Base-by-base conservation (phyloP, 2,888 invertebrate species). In the Monoplex corrugatus region DNA sequence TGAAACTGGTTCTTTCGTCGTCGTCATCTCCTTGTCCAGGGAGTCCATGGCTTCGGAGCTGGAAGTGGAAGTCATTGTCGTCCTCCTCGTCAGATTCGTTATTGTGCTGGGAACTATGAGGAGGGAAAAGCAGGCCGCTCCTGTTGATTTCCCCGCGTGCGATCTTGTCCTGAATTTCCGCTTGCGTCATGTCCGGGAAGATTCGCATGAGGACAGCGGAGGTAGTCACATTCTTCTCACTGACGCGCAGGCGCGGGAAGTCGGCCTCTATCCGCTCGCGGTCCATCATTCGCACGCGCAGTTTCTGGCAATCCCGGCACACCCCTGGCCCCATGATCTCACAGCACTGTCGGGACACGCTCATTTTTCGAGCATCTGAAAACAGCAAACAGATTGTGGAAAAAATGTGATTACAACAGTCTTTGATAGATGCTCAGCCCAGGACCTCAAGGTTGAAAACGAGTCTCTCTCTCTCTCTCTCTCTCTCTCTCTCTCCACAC, bases 301-400 rank as follows among this genome's bases (percentile, higher is more conserved):
- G 92, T 87, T 93, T 92, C 19, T 92, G 90, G 90, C 95, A 95
- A 63, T 94, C 92, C 68, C 94, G 93, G 89, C 95, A 95, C 72
- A 93, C 89, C 44, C 92, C 92, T 1, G 94, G 94, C 0, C 95
- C 95, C 50, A 93, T 91, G 43, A 94, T 90, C 32, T 94, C 93
- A 86, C 93, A 93, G 88, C 92, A 93, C 82, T 94, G 93, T 0
- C 75, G 86, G 10, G 89, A 86, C 23, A 90, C 90, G n/a, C 83
- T 83, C 86, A 86, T 63, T 38, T 84, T 84, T 2, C 57, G 50
- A 57, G 84, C 84, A 8, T 84, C 84, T 84, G 84, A 2, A 57
- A 35, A 8, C 44, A 3, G 43, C 40, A 80, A 43, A 72, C 35
- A 72, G 8, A 68, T n/a, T n/a, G n/a, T n/a, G n/a, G n/a, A n/a